A percentile compares a stretch with the other conserved stretches of the same genome.
phyloP scores from a whole-genome alignment of 92 coral and sea anemone species.

The Epizoanthus ramosus region DNA sequence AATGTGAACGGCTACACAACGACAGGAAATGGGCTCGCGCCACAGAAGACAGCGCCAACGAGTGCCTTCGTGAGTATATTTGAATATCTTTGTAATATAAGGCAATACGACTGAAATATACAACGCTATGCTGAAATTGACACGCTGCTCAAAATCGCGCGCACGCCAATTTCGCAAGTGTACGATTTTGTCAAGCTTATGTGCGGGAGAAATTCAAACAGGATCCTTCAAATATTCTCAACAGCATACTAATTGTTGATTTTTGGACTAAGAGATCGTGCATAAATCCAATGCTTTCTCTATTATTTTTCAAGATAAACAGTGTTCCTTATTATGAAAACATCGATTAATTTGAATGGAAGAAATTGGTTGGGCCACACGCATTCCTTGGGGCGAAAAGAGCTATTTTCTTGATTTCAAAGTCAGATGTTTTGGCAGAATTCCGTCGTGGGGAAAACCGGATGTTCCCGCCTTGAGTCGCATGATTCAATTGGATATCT shows the following conservation, averaged over 20 bases:
- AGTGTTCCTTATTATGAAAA: background rate
- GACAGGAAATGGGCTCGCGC: constrained; percentile 97
- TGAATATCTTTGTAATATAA: background rate
- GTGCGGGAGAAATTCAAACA: background rate
- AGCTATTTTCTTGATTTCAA: background rate
- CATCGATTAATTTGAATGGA: background rate
- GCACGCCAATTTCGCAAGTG: constrained; percentile 36
- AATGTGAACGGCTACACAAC: constrained; percentile 79
- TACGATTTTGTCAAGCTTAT: background rate
- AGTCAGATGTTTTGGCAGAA: background rate
- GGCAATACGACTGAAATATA: background rate
- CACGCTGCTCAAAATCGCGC: background rate
- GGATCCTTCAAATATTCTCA: background rate
- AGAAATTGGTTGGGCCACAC: background rate
- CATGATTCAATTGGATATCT: background rate
- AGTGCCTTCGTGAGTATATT: constrained; percentile 77
- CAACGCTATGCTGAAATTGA: background rate
- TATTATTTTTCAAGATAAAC: too few relatives aligned
- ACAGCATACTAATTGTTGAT: background rate
- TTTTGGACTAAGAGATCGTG: background rate
- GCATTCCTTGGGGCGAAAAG: background rate
- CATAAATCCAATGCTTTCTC: too few relatives aligned
- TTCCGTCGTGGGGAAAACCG: constrained; percentile 10
- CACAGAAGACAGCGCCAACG: constrained; percentile 82
- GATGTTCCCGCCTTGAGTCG: constrained; percentile 18